Base-by-base conservation (phyloP, 2,888 invertebrate genomes). In the Drosophila sordidapex region DNA sequence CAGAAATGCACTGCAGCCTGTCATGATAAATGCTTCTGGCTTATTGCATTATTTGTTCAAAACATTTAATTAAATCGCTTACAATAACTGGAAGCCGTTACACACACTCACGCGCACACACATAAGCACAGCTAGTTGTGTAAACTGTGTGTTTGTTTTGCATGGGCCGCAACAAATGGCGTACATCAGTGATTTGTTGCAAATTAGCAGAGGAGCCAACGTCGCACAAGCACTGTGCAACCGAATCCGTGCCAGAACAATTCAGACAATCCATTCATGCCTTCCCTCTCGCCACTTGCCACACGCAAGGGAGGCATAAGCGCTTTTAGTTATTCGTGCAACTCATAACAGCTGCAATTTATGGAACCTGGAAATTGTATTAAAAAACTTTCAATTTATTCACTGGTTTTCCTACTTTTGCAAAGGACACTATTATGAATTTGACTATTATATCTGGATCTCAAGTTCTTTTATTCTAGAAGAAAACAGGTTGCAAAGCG, bases 131-230 rank as follows among this genome's bases (percentile, higher is more conserved):
- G 21, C 15, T 1, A 4, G 46, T 25, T 46, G 43, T 29, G 7
- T 53, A 33, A 48, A 8, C 31, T 54, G 15, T 61, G 59, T 63
- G 59, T 27, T 46, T 52, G 25, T 52, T 53, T 29, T 18, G 52
- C 76, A 40, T 33, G n/a, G 21, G 58, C 53, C 48, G 21, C 58
- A 59, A 36, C 31, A 53, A 31, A 52, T 33, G 58, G 40, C 35
- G 63, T 38, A 36, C 65, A 65, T 61, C 58, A 43, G 59, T 54
- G 58, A 70, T 63, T 79, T 62, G 79, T 62, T 61, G 74, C 46
- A 52, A 67, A 64, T 67, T 58, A 52, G 54, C 18, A 27, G 31
- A 61, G 54, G 27, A 40, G 31, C 48, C 53, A 57, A 46, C 51
- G 43, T 18, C 62, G 57, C 33, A 40, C 33, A 58, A 57, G 31